phyloP scores from a whole-genome alignment of 2,113 vertebrate species.

The Stictonetta naevosa region DNA sequence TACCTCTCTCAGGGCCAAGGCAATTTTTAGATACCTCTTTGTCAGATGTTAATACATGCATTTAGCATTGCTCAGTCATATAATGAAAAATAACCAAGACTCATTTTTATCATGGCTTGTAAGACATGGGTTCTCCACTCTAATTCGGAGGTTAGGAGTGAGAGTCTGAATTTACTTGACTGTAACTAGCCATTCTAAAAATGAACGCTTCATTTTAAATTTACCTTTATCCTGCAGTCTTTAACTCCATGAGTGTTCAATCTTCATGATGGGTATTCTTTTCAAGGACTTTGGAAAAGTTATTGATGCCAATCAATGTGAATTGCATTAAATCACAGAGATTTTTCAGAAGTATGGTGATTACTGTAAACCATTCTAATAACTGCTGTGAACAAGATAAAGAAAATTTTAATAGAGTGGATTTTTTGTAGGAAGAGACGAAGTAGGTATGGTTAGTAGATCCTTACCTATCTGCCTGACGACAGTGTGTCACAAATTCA shows the following conservation, averaged over 20 bases:
- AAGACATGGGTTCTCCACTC: neutral
- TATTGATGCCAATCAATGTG: neutral
- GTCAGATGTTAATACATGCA: neutral
- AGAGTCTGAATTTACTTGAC: neutral
- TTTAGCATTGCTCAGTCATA: neutral
- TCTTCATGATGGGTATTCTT: neutral
- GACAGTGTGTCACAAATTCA: neutral
- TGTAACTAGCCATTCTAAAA: neutral
- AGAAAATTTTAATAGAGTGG: neutral
- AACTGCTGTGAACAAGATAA: neutral
- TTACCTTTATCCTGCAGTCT: neutral
- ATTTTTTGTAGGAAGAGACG: neutral
- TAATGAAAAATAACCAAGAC: neutral
- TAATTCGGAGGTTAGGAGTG: neutral
- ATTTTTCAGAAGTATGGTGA: neutral
- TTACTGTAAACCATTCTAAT: neutral
- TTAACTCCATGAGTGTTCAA: neutral
- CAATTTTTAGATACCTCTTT: neutral
- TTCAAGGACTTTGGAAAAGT: neutral
- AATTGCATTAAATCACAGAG: neutral
- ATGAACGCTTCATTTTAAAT: neutral
- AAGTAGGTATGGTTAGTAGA: neutral
- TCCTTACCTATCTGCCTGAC: neutral
- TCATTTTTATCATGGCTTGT: neutral
- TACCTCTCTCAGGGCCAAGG: neutral